Base-by-base conservation (phyloP, 2,797 vertebrate genomes). In the Coregonus suidteri region DNA sequence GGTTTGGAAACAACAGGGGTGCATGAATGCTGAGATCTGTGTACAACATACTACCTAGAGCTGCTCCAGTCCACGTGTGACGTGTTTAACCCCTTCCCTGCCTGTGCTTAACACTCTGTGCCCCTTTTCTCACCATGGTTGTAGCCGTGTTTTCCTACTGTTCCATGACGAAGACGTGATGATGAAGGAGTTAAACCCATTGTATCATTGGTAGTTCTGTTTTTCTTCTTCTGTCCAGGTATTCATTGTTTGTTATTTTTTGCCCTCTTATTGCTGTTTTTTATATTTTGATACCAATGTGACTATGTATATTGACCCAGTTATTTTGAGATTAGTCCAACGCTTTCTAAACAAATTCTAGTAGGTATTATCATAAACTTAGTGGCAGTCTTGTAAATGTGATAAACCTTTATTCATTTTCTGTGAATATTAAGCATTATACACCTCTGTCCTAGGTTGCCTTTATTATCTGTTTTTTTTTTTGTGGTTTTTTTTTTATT, bases 81-180 rank as follows among this genome's bases (percentile, higher is more conserved):
- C 93, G 95, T 93, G 95, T 95, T 91, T 95, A 95, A 92, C 95
- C 89, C 92, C 95, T 95, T 94, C 94, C 95, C 94, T 95, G 95
- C 95, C 95, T 95, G 94, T 95, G 96, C 96, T 95, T 95, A 94
- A 94, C 92, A 93, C 95, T 94, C 94, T 97, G 96, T 97, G 96
- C 91, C 91, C 91, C 89, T 94, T 89, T 95, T 92, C 90, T 92
- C 91, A 94, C 91, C 95, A 95, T 96, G 92, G 92, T 95, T 93
- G 93, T 96, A 95, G 95, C 95, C 94, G 94, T 95, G 95, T 95
- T 95, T 94, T 93, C 91, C 94, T 93, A 96, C 95, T 93, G 94
- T 93, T 94, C 95, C 37, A 92, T 95, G 93, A 91, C 91, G 91
- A 95, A 94, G 92, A 95, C 84, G 90, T 88, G 93, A 85, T 89